These are phyloP conservation scores for Smittia sp. DNA, from an alignment of 2,888 invertebrate species.

Conservation along the genomic window DNA sequence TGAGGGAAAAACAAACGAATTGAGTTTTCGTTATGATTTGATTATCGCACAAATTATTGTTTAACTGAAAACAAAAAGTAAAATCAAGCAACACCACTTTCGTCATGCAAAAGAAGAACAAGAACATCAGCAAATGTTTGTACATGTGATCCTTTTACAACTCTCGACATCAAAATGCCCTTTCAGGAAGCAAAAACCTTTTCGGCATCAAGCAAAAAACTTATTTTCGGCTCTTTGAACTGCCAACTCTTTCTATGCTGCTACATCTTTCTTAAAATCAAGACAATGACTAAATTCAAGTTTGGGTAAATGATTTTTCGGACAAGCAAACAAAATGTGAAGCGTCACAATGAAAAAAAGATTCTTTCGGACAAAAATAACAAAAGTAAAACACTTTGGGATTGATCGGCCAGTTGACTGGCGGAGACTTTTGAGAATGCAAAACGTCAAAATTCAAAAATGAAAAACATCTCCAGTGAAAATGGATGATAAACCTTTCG, in stretches of 20 bases:
- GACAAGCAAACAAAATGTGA: background rate
- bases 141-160: slow-evolving; percentile 1
- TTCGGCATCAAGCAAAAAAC: background rate
- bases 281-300: slow-evolving; percentile 32
- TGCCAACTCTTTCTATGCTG: slow-evolving; percentile 11
- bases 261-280: slow-evolving; percentile 40
- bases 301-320: slow-evolving; percentile 36
- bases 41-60: background rate
- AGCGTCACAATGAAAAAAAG: background rate
- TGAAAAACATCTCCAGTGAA: slow-evolving; percentile 23
- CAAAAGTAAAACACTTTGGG: slow-evolving; percentile 32
- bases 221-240: slow-evolving; percentile 5
- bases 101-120: slow-evolving; percentile 1
- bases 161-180: slow-evolving; percentile 19
- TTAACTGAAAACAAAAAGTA: background rate
- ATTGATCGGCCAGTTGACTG: background rate
- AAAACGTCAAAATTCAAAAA: slow-evolving; percentile 39
- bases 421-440: slow-evolving; percentile 33
- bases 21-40: background rate
- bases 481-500: slow-evolving; percentile 30
- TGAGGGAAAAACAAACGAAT: background rate
- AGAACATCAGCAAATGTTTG: slow-evolving; percentile 16
- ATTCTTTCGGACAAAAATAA: background rate
- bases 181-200: background rate
- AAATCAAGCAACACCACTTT: background rate